Evolutionary conservation across 37 sponge, comb jelly and placozoan species (phyloP), one percentile per base, ranked within the genome.

Genomic region (Agelas oroides): DNA sequence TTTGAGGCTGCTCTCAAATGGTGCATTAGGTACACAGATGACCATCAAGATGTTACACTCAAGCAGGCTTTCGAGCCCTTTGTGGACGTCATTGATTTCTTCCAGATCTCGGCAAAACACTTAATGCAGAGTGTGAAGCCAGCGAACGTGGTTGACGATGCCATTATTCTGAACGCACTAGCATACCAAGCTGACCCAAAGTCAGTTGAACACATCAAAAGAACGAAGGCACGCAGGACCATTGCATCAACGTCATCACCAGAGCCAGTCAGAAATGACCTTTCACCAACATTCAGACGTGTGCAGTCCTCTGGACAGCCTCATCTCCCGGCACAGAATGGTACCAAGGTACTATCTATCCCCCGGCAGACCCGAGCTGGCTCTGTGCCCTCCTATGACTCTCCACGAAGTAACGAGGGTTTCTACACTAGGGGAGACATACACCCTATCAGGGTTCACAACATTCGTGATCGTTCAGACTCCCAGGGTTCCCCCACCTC

Each of bases 101-200:
- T 81, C 80, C 39, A 81, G 82, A 97, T 97, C 27, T 92, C 98
- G 11, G 94, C 90, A 34, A 87, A 31, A 16, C 61, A 89, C 21
- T 83, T 97, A 71, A 97, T 97, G 98, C 91, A 88, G 68, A 87
- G 80, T 30, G 91, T 97, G n/a, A 91, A 91, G 68, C 90, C 90
- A 17, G 65, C 88, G 12, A 83, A 79, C 3, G 83, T 91, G 1
- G 95, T 97, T 0, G 90, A 89, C 18, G 94, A 97, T 63, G 54
- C 80, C 5, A 39, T 86, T 28, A 93, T 97, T 18, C 82, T 97
- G 41, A 95, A 82, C 55, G 98, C 98, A 0, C 90, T 97, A 36
- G 98, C 98, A 36, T 95, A 82, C 61, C 98, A 97, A 58, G 94
- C 96, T 25, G 98, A 97, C 63, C 98, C 98, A 14, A 82, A 71